Conservation (phyloP, 2,797 vertebrate species). For the Sebastes hubbsi region DNA sequence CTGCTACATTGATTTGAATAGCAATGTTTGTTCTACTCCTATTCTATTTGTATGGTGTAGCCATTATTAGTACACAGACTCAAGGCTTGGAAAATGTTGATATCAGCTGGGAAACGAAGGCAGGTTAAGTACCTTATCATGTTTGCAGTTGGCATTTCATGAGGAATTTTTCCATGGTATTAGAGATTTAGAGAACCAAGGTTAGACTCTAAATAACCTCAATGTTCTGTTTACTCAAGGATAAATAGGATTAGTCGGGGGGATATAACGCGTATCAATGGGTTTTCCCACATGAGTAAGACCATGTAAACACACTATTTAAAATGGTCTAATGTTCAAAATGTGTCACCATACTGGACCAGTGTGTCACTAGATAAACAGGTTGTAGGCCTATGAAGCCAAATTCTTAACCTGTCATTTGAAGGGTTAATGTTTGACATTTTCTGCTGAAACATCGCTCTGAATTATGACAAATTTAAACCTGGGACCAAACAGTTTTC, state of each 20-base stretch:
- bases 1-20: too few species aligned
- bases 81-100: background rate
- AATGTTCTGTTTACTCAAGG: background rate
- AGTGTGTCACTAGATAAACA: slow-evolving; percentile 23
- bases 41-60: too few species aligned
- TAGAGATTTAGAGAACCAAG: background rate
- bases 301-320: background rate
- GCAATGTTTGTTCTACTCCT: too few species aligned
- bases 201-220: background rate
- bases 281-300: background rate
- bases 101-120: background rate
- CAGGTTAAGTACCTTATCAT: background rate
- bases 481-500: background rate
- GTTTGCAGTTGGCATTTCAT: background rate
- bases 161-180: background rate
- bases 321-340: background rate
- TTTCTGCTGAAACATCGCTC: slow-evolving; percentile 12
- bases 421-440: slow-evolving; percentile 63
- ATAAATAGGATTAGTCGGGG: background rate
- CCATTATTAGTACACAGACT: background rate
- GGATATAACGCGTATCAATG: background rate
- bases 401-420: slow-evolving; percentile 1
- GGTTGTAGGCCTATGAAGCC: background rate
- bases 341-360: background rate
- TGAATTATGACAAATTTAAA: slow-evolving; percentile 1